Evolutionary conservation across 2,888 invertebrate genomes (phyloP).

Genomic region (Camptogramma bilineatum): DNA sequence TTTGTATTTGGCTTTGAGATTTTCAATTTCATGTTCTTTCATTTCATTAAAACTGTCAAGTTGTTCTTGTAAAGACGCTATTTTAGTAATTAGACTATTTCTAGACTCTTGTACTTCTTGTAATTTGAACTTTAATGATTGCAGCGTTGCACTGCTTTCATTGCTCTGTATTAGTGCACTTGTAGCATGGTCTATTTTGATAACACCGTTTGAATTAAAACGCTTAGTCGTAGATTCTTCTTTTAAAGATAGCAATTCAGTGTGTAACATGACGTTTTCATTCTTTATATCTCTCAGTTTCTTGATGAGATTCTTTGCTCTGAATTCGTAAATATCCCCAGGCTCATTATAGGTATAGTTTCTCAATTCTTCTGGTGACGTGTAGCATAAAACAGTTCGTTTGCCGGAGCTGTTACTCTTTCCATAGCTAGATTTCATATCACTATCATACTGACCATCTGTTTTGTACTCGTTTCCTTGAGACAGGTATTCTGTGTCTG

Average conservation of each 20-base stretch:
- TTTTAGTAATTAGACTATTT: slow-evolving; percentile 60
- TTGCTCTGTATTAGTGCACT: slow-evolving; percentile 49
- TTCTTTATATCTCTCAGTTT: slow-evolving; percentile 75
- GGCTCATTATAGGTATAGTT: slow-evolving; percentile 31
- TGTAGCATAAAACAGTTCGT: slow-evolving; percentile 50
- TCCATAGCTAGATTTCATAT: slow-evolving; percentile 37
- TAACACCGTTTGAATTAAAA: slow-evolving; percentile 37
- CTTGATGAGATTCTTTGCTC: slow-evolving; percentile 67
- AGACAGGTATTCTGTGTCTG: slow-evolving; percentile 55
- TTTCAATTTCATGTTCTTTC: slow-evolving; percentile 67
- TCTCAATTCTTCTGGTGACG: slow-evolving; percentile 48
- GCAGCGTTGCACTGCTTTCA: slow-evolving; percentile 57
- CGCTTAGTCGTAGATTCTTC: slow-evolving; percentile 52
- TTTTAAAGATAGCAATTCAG: slow-evolving; percentile 62
- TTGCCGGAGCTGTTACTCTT: slow-evolving; percentile 30
- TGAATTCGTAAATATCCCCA: slow-evolving; percentile 56
- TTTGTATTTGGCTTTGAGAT: slow-evolving; percentile 64
- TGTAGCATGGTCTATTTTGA: slow-evolving; percentile 59
- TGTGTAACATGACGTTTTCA: slow-evolving; percentile 66
- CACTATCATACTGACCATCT: slow-evolving; percentile 44
- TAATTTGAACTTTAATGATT: slow-evolving; percentile 61
- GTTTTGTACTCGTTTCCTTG: slow-evolving; percentile 46
- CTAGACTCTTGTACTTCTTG: slow-evolving; percentile 65
- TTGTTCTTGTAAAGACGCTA: slow-evolving; percentile 60
- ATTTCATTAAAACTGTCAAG: slow-evolving; percentile 60